Percentiles rank a stretch among this genome's conserved stretches.
phyloP scores from a whole-genome alignment of 2,113 vertebrate species.

The Caranx ignobilis region DNA sequence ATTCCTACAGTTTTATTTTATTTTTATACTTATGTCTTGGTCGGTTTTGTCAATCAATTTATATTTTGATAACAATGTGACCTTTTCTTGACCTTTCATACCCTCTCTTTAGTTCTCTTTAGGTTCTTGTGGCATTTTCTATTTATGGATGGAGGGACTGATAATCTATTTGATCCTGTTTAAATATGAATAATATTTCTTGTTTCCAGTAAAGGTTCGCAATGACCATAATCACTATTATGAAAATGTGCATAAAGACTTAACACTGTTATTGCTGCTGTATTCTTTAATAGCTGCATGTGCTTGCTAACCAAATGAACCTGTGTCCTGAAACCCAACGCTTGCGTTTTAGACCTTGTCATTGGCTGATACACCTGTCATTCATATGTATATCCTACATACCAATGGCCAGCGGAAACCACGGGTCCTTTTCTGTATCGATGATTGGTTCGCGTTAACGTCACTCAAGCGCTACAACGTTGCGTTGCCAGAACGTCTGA shows the following conservation, averaged over 20 bases:
- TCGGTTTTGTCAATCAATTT: not conserved
- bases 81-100: constrained; percentile 57
- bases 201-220: not conserved
- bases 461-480: constrained; percentile 48
- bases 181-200: not conserved
- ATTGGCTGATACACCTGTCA: constrained; percentile 50
- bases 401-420: constrained; percentile 55
- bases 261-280: not conserved
- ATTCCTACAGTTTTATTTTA: not conserved
- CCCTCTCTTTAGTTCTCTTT: not conserved
- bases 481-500: constrained; percentile 60
- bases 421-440: not conserved
- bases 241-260: constrained; percentile 18
- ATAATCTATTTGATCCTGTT: not conserved
- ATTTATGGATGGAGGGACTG: not conserved
- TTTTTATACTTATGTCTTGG: not conserved
- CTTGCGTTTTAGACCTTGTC: not conserved
- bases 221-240: not conserved
- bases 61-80: constrained; percentile 25
- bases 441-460: constrained; percentile 61
- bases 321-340: constrained; percentile 25
- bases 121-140: not conserved
- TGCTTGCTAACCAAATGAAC: constrained; percentile 43
- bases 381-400: rapidly evolving
- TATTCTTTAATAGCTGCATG: constrained; percentile 28